These are phyloP conservation scores for roundworm (Caenorhabditis elegans) DNA, from an alignment of 1,140 invertebrate genomes.

Conservation along the genomic window DNA sequence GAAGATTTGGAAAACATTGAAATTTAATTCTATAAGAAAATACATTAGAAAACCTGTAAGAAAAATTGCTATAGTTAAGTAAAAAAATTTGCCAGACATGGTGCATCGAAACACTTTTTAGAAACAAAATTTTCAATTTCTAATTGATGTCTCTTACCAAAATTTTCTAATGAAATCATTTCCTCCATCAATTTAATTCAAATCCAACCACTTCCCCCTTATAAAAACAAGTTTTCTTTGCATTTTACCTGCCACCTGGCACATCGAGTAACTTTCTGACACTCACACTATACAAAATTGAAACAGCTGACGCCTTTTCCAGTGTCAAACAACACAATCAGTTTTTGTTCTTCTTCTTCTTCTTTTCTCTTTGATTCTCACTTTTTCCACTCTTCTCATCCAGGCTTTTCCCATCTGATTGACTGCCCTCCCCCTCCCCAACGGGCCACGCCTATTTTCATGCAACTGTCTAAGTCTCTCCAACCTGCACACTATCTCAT, in stretches of 20 bases:
- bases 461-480: not conserved
- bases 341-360: slow-evolving; percentile 21
- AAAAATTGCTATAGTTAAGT: no score
- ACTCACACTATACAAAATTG: slow-evolving; percentile 32
- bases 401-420: slow-evolving; percentile 31
- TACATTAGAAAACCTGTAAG: no score
- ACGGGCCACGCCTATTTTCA: not conserved
- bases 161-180: no score
- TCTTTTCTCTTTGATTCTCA: not conserved
- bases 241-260: not conserved
- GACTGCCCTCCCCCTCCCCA: not conserved
- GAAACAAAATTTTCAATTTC: no score
- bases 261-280: slow-evolving; percentile 12
- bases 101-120: no score
- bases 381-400: not conserved
- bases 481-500: not conserved
- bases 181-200: not conserved
- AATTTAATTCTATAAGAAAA: no score
- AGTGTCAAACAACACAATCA: slow-evolving; percentile 35
- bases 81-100: no score
- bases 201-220: no score
- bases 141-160: no score
- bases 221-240: not conserved
- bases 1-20: no score
- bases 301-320: slow-evolving; percentile 29